phyloP scores from a whole-genome alignment of 64 coral and sea anemone genomes.

The Catalaphyllia jardinei region DNA sequence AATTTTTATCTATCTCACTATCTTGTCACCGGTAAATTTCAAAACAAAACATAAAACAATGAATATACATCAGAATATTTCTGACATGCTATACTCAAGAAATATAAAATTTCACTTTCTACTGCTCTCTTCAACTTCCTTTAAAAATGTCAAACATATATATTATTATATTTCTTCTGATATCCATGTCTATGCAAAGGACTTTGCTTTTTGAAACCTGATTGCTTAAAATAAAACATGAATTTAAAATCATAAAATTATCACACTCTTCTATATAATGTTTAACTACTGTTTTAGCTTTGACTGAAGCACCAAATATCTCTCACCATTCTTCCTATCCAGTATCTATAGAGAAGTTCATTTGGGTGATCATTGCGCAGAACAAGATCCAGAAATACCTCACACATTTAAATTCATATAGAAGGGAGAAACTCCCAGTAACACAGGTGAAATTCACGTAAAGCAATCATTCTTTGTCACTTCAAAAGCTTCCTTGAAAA shows the following conservation, averaged over 20 bases:
- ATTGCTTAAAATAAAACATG: neutral
- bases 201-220: neutral
- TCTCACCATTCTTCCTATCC: conserved; percentile 62
- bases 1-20: neutral
- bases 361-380: conserved; percentile 32
- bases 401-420: conserved; percentile 50
- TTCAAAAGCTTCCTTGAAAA: neutral
- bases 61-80: neutral
- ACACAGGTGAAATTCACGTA: conserved; percentile 42
- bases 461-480: conserved; percentile 14
- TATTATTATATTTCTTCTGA: neutral
- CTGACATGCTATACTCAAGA: neutral
- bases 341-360: conserved; percentile 64
- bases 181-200: neutral
- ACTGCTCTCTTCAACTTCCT: neutral
- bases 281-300: neutral
- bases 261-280: neutral
- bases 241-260: neutral
- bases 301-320: neutral
- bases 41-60: conserved; percentile 25
- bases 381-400: conserved; percentile 56
- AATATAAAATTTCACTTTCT: conserved; percentile 7
- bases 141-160: neutral
- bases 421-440: conserved; percentile 4
- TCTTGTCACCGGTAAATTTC: neutral